Evolutionary conservation across 2,888 invertebrate species (phyloP).

Genomic region (Agrotis clavis): DNA sequence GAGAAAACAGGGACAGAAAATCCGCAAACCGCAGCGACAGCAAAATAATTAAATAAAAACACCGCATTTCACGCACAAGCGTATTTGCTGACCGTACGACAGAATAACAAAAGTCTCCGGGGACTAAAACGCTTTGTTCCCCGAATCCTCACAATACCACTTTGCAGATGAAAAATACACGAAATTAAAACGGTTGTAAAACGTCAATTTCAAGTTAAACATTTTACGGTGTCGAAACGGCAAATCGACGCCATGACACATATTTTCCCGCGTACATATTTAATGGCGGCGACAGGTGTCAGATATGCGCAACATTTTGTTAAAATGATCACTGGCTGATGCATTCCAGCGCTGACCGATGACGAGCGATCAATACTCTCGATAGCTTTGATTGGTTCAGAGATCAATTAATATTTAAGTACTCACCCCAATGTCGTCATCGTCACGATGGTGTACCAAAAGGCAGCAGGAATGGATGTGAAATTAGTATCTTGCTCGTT

Average conservation of each 20-base stretch:
- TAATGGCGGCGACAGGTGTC: constrained; percentile 88
- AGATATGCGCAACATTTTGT: constrained; percentile 67
- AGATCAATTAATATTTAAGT: constrained; percentile 50
- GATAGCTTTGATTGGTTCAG: constrained; percentile 38
- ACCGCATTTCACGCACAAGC: constrained; percentile 52
- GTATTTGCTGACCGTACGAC: constrained; percentile 45
- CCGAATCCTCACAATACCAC: constrained; percentile 30
- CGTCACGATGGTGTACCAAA: constrained; percentile 99
- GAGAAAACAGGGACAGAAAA: constrained; percentile 40
- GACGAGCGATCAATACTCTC: constrained; percentile 41
- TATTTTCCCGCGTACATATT: constrained; percentile 84
- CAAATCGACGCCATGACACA: constrained; percentile 84
- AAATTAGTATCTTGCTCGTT: constrained; percentile 99
- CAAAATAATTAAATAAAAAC: constrained; percentile 63
- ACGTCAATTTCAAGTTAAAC: constrained; percentile 65
- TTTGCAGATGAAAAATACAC: constrained; percentile 43
- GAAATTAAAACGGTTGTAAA: constrained; percentile 60
- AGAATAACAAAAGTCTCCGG: constrained; percentile 36
- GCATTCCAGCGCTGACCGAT: constrained; percentile 50
- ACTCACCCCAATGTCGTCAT: constrained; percentile 99
- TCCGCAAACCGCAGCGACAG: constrained; percentile 41
- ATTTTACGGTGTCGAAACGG: constrained; percentile 68
- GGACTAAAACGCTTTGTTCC: constrained; percentile 31
- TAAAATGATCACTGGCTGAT: constrained; percentile 51
- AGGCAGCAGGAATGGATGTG: constrained; percentile 99